Evolutionary conservation across 1,140 invertebrate genomes (phyloP).

Genomic region (Drosophila murphyi): DNA sequence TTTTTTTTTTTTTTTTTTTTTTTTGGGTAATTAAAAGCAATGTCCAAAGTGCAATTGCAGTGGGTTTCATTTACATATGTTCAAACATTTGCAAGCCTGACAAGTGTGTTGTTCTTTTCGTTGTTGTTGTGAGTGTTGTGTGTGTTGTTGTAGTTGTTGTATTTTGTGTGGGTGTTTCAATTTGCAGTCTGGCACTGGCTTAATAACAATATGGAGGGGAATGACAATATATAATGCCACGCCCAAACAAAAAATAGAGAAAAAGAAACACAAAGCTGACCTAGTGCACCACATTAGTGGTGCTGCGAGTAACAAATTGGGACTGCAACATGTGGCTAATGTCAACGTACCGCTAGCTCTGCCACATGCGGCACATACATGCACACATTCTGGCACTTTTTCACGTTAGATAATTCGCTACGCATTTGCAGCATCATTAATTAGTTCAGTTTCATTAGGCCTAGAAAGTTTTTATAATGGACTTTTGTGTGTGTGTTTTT

Average conservation of each 20-base stretch:
- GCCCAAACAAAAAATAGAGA: conserved; percentile 15
- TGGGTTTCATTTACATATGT: conserved; percentile 75
- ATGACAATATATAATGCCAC: conserved; percentile 34
- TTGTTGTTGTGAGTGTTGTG: conserved; percentile 11
- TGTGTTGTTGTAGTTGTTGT: conserved; percentile 6
- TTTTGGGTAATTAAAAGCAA: conserved; percentile 77
- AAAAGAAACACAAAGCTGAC: conserved; percentile 37
- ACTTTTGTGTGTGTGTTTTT: not conserved
- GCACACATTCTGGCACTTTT: conserved; percentile 57
- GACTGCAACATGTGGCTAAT: conserved; percentile 33
- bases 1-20: conserved; percentile 12
- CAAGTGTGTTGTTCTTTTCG: conserved; percentile 50
- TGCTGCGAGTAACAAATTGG: not conserved
- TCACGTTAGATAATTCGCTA: conserved; percentile 59
- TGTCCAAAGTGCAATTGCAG: conserved; percentile 76
- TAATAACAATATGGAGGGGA: conserved; percentile 53
- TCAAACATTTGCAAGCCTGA: conserved; percentile 60
- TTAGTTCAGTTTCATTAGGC: conserved; percentile 55
- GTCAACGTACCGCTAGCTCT: not conserved
- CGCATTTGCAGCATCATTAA: conserved; percentile 73
- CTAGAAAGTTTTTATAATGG: conserved; percentile 54
- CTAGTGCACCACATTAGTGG: conserved; percentile 58
- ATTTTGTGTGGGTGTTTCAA: conserved; percentile 72
- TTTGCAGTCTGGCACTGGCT: conserved; percentile 68
- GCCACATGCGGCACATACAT: conserved; percentile 15